Percentiles rank a stretch among this genome's conserved stretches.
Evolutionary conservation across 2,888 invertebrate genomes (phyloP).

Genomic region (Cataglyphis cursor): DNA sequence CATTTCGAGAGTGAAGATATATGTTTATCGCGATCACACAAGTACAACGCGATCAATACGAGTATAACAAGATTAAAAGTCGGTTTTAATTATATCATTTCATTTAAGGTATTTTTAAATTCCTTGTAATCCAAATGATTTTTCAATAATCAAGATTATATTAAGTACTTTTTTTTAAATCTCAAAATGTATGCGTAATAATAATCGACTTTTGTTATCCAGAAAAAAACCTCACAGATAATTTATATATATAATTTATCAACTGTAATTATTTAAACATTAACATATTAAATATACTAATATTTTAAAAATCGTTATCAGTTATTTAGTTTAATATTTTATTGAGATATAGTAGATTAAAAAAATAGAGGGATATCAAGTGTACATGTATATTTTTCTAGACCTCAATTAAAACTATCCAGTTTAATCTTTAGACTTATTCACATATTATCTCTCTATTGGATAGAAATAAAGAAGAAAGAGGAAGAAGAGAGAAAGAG

Average conservation of each 20-base stretch:
- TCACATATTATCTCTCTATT: constrained; percentile 32
- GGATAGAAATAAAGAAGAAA: not conserved
- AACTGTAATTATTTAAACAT: constrained; percentile 1
- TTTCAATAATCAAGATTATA: not conserved
- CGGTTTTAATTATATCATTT: constrained; percentile 13
- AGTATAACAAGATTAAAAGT: constrained; percentile 12
- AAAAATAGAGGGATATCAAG: not conserved
- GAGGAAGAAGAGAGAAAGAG: constrained; percentile 43
- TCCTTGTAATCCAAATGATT: not conserved
- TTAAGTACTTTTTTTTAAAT: not conserved
- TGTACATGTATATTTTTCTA: not conserved
- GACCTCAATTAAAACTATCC: constrained; percentile 13
- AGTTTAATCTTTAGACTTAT: constrained; percentile 28
- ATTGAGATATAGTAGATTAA: constrained; percentile 2
- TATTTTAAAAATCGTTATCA: not conserved
- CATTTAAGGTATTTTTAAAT: not conserved
- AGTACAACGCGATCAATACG: not conserved
- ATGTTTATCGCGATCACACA: not conserved
- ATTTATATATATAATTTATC: not conserved
- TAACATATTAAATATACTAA: not conserved
- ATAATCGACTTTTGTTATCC: not conserved
- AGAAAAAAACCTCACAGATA: not conserved
- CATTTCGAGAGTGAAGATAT: not conserved
- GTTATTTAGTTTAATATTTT: not conserved
- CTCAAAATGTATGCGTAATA: not conserved